Evolutionary conservation across 2,797 vertebrate species (phyloP).

Genomic region (Cyprinodon diabolis): DNA sequence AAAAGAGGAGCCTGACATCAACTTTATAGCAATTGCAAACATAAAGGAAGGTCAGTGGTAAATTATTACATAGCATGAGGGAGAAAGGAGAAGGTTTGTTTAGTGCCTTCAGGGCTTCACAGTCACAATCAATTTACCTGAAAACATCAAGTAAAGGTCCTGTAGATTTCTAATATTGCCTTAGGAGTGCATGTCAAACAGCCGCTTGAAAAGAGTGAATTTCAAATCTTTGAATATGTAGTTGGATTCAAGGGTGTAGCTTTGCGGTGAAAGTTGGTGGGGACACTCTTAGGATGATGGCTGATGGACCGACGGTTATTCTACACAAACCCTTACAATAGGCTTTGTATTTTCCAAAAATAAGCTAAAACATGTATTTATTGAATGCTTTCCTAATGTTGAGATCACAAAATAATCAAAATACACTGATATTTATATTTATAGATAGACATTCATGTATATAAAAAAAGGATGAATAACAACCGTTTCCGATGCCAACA

Average conservation of each 20-base stretch:
- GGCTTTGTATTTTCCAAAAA: too few relatives aligned
- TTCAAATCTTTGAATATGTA: slow-evolving; percentile 9
- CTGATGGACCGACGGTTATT: too few relatives aligned
- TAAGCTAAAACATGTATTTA: too few relatives aligned
- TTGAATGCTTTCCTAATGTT: too few relatives aligned
- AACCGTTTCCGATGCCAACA: too few relatives aligned
- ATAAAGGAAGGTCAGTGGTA: slow-evolving; percentile 62
- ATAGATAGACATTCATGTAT: too few relatives aligned
- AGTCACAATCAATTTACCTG: slow-evolving; percentile 72
- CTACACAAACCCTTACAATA: too few relatives aligned
- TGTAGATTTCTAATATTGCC: slow-evolving; percentile 20
- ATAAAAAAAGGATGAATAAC: too few relatives aligned
- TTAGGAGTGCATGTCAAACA: slow-evolving; percentile 30
- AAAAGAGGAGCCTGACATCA: slow-evolving; percentile 38
- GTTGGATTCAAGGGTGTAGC: not conserved
- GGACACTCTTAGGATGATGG: too few relatives aligned
- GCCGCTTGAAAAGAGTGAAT: slow-evolving; percentile 3
- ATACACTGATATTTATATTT: too few relatives aligned
- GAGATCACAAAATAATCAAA: too few relatives aligned
- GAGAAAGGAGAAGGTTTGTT: slow-evolving; percentile 68
- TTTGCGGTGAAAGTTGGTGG: too few relatives aligned
- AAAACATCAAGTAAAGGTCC: slow-evolving; percentile 42
- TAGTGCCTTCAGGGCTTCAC: slow-evolving; percentile 53
- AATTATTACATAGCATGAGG: slow-evolving; percentile 63
- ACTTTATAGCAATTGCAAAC: slow-evolving; percentile 53